Base-by-base conservation (phyloP, 2,113 vertebrate species). In the Prunella himalayana region DNA sequence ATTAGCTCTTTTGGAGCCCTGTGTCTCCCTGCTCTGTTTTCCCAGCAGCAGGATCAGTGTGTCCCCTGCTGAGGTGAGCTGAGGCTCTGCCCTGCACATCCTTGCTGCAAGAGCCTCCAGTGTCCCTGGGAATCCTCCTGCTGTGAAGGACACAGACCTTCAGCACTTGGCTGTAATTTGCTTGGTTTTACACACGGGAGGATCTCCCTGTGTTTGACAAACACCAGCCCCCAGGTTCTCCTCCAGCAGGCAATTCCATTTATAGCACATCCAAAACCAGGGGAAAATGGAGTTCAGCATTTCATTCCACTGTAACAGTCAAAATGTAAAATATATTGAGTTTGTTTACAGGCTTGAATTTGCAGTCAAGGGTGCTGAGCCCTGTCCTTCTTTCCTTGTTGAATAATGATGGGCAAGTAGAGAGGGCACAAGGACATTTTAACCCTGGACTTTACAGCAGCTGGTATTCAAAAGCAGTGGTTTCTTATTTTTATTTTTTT, bases 41-140 rank as follows among this genome's bases (percentile, higher is more conserved):
- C 24, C 2, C 7, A 39, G 21, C 1, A 5, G 42, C 27, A 19
- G 20, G 47, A 21, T 70, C 23, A 1, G 60, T 3, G 4, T 13
- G 45, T 28, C 2, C 80, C 33, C 8, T 3, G 37, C 30, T 1
- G 11, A 9, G 13, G 37, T 2, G 30, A 54, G 75, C 23, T 0
- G 1, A 18, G 50, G 70, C 25, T 75, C 65, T 39, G 69, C 82
- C 59, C 57, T 39, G 45, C 75, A 12, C 41, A 47, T 16, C 56
- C 65, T 13, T 19, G 35, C 66, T 78, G 75, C 31, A 19, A 18
- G 70, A 78, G 37, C 19, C 53, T 25, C 22, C 61, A 11, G 81
- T 7, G 4, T 2, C 44, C 3, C 39, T 7, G 61, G 41, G 3
- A 9, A 51, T 3, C 25, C 81, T 63, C 30, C 45, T 1, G 13